Percentiles rank a stretch among this genome's conserved stretches.
Evolutionary conservation across 2,113 vertebrate genomes (phyloP).

Genomic region (Prochilodus magdalenae): DNA sequence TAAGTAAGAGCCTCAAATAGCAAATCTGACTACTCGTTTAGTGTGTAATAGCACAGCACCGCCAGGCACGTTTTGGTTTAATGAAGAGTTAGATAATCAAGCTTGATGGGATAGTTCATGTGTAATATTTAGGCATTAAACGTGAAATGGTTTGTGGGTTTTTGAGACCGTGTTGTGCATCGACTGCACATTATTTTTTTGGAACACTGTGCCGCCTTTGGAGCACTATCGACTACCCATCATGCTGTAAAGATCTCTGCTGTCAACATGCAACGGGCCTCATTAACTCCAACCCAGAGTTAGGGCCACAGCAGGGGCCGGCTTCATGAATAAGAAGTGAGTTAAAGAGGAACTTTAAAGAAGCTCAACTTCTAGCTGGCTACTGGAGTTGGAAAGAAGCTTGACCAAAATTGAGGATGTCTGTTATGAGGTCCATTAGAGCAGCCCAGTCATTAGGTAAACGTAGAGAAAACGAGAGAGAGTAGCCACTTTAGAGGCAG

Average conservation of each 20-base stretch:
- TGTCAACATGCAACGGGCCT: constrained; percentile 6
- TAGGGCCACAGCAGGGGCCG: neutral
- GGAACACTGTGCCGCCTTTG: neutral
- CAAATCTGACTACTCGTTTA: constrained; percentile 4
- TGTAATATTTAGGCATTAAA: constrained; percentile 1
- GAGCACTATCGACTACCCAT: constrained; percentile 1
- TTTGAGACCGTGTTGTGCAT: neutral
- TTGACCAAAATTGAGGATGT: neutral
- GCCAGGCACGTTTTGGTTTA: neutral
- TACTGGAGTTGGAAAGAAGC: neutral
- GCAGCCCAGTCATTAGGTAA: neutral
- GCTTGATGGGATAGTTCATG: constrained; percentile 13
- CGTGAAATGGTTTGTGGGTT: neutral
- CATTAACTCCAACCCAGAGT: constrained; percentile 1
- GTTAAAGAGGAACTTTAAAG: neutral
- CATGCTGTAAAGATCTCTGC: neutral
- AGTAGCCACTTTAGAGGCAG: neutral
- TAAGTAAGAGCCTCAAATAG: neutral
- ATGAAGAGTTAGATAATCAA: constrained; percentile 9
- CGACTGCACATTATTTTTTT: neutral
- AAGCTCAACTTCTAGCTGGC: neutral
- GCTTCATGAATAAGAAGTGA: neutral
- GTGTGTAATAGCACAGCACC: neutral
- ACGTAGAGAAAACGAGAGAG: neutral
- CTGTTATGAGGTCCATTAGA: neutral